Evolutionary conservation across 2,888 invertebrate genomes (phyloP), one percentile per base, ranked within the genome.

Genomic region (Napeogenes inachia): DNA sequence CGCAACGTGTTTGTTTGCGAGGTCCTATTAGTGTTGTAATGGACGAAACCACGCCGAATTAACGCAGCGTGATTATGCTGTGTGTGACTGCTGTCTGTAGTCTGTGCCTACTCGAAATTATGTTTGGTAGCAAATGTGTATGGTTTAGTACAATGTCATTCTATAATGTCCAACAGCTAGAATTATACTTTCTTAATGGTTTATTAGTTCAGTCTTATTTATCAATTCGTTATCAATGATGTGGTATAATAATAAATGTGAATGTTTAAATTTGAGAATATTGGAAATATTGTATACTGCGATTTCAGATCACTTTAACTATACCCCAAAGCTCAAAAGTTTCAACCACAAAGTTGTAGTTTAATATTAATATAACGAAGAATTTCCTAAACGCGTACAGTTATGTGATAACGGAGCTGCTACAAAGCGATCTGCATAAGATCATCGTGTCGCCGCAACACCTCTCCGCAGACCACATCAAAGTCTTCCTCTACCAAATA

Each of bases 401-500:
- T 92, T 99, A 99, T 93, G 99, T 99, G 85, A 97, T 99, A 91
- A 99, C 99, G 73, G 99, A 99, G 92, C 93, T 99, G 78, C 96
- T 99, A 87, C 99, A 99, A 92, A 99, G 98, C 88, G 99, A 99
- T 93, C 94, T 99, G 78, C 99, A 99, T 93, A 99, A 99, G 94
- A 99, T 99, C 89, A 99, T 99, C 91, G 99, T 99, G 78, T 99
- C 99, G 75, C 98, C 99, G 72, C 99, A 99, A 90, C 98, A 98
- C 80, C 95, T 99, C 75, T 98, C 99, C 78, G 95, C 98, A 73
- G 99, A 99, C 92, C 99, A 99, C 93, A 98, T 99, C 92, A 99
- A 99, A 95, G 99, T 99, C 91, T 99, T 99, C 94, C 96, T 99
- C 79, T 99, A 99, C 92, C 99, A 99, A 93, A 99, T 99, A 91